Percentiles rank a stretch among this genome's conserved stretches.
Evolutionary conservation across 2,888 invertebrate species (phyloP).

Genomic region (Glyphotaelius pellucidus): DNA sequence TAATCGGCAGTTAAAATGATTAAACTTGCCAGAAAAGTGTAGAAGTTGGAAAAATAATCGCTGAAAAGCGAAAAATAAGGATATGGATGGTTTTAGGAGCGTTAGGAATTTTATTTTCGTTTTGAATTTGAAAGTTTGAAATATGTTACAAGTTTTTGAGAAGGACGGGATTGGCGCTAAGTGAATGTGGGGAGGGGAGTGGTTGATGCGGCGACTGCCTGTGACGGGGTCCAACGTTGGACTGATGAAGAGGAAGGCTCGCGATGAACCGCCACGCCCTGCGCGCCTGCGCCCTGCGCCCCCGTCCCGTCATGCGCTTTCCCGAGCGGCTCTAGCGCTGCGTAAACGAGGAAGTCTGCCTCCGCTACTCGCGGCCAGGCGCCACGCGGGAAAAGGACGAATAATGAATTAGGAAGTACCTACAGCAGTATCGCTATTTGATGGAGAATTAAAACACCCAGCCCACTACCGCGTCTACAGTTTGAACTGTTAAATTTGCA

Average conservation of each 20-base stretch:
- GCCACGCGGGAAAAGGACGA: not conserved
- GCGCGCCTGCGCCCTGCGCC: constrained; percentile 60
- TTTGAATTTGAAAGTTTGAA: constrained; percentile 19
- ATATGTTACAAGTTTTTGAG: constrained; percentile 46
- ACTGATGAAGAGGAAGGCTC: constrained; percentile 72
- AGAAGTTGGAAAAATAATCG: constrained; percentile 16
- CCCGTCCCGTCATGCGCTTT: constrained; percentile 61
- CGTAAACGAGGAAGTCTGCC: no score
- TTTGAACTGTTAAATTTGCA: not conserved
- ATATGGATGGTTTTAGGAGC: not conserved
- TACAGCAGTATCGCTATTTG: constrained; percentile 33
- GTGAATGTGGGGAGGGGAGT: constrained; percentile 25
- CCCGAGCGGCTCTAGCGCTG: constrained; percentile 8
- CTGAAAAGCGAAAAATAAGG: not conserved
- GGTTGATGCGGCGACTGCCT: constrained; percentile 60
- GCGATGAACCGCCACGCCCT: constrained; percentile 64
- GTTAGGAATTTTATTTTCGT: not conserved
- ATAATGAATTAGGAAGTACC: constrained; percentile 40
- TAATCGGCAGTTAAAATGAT: constrained; percentile 5
- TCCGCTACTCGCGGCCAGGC: not conserved
- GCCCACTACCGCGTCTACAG: not conserved
- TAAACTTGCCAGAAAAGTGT: constrained; percentile 30
- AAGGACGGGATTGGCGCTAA: constrained; percentile 18
- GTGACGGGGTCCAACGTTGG: constrained; percentile 75
- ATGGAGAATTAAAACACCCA: constrained; percentile 8